Percentiles rank a stretch among this genome's conserved stretches.
Conservation (phyloP, 1,140 invertebrate species). For the Saxidomus purpurata region DNA sequence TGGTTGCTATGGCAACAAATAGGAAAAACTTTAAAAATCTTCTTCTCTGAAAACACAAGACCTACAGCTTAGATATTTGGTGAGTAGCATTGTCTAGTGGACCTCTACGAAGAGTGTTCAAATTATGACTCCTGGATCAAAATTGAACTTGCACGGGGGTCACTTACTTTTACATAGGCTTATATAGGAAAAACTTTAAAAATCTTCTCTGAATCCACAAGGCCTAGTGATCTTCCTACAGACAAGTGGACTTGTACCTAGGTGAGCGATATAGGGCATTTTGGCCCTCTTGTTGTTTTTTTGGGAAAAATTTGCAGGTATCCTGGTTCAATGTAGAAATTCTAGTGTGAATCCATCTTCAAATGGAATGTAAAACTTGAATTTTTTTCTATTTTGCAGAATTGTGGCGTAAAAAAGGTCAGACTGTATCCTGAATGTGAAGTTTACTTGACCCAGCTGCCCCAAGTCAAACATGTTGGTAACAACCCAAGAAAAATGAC, state of each 20-base stretch:
- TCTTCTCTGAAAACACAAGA: too few relatives aligned
- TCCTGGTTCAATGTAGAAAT: background rate
- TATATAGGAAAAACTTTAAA: background rate
- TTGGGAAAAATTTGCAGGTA: background rate
- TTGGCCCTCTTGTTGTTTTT: background rate
- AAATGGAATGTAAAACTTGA: background rate
- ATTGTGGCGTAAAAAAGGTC: slow-evolving; percentile 26
- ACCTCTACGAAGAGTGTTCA: too few relatives aligned
- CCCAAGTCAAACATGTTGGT: slow-evolving; percentile 38
- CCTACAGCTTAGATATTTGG: too few relatives aligned
- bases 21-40: too few relatives aligned
- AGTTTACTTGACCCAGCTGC: slow-evolving; percentile 34
- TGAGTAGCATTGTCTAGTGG: too few relatives aligned
- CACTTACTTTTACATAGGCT: too few relatives aligned
- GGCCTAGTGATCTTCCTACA: background rate
- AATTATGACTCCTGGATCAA: too few relatives aligned
- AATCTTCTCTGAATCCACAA: background rate
- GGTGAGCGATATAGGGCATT: background rate
- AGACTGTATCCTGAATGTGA: slow-evolving; percentile 19
- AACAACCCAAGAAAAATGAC: slow-evolving; percentile 42
- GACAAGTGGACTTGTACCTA: background rate
- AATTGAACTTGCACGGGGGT: too few relatives aligned
- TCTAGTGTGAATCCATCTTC: background rate
- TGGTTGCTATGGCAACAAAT: too few relatives aligned
- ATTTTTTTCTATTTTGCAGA: slow-evolving; percentile 47